Conservation (phyloP, 2,888 invertebrate species). For the Colostygia pectinataria region DNA sequence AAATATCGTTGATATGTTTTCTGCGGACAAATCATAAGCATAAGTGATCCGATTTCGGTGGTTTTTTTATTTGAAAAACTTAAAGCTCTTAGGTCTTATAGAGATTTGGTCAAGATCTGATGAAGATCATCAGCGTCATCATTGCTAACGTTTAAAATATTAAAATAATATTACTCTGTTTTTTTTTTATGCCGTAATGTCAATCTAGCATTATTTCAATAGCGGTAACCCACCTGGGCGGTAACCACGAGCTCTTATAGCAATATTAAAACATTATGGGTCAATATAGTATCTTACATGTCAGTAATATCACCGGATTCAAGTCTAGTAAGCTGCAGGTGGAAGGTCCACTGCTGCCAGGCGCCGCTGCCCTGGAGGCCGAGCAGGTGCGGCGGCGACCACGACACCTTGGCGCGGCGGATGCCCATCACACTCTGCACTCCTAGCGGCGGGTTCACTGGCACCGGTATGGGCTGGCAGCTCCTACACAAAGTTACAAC, state of each 20-base stretch:
- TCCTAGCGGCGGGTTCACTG: conserved; percentile 89
- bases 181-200: too few relatives aligned
- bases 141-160: too few relatives aligned
- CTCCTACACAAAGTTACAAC: conserved; percentile 68
- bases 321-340: conserved; percentile 86
- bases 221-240: too few relatives aligned
- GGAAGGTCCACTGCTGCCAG: conserved; percentile 90
- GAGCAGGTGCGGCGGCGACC: conserved; percentile 90
- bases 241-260: too few relatives aligned
- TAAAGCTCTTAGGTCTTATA: too few relatives aligned
- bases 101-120: too few relatives aligned
- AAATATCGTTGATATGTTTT: conserved; percentile 81
- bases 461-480: conserved; percentile 90
- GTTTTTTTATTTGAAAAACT: too few relatives aligned
- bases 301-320: conserved; percentile 56
- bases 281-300: conserved; percentile 53
- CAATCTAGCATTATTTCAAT: too few relatives aligned
- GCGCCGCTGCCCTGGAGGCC: conserved; percentile 88
- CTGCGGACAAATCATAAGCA: conserved; percentile 45
- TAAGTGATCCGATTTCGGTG: too few relatives aligned
- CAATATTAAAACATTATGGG: too few relatives aligned
- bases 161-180: too few relatives aligned
- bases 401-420: conserved; percentile 89
- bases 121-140: too few relatives aligned
- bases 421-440: conserved; percentile 92